phyloP scores from a whole-genome alignment of 2,888 invertebrate species.

The Halictus ligatus region DNA sequence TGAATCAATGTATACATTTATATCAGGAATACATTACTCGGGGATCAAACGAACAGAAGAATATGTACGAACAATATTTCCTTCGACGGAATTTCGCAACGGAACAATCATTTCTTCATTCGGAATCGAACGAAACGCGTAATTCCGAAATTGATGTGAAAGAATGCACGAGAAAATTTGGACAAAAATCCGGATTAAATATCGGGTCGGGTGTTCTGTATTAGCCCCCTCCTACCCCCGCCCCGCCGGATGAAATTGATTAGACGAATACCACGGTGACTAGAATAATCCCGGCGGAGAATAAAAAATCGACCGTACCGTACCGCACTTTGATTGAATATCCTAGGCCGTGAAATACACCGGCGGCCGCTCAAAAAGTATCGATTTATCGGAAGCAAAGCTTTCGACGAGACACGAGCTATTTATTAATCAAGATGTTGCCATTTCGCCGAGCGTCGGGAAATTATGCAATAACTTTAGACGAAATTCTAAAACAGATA shows the following conservation, averaged over 20 bases:
- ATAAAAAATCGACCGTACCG: constrained; percentile 19
- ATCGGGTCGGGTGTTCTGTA: neutral
- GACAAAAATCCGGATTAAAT: neutral
- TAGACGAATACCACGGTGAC: neutral
- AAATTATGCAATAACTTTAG: neutral
- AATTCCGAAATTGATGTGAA: neutral
- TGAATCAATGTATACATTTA: neutral
- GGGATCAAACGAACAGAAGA: neutral
- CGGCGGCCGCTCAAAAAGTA: constrained; percentile 10
- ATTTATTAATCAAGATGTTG: constrained; percentile 43
- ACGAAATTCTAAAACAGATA: neutral
- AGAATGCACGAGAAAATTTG: neutral
- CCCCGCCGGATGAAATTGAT: neutral
- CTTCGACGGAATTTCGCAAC: neutral
- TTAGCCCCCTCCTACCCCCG: neutral
- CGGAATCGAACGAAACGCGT: neutral
- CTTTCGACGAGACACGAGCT: neutral
- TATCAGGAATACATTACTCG: neutral
- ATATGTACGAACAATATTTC: neutral
- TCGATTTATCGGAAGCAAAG: constrained; percentile 41
- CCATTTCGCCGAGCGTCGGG: neutral
- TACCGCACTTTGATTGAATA: constrained; percentile 27
- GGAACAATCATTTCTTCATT: neutral
- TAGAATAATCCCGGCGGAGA: constrained; percentile 1
- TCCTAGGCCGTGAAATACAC: constrained; percentile 41